These are phyloP conservation scores for Boleophthalmus pectinirostris DNA, from an alignment of 2,113 vertebrate genomes.

Conservation along the genomic window DNA sequence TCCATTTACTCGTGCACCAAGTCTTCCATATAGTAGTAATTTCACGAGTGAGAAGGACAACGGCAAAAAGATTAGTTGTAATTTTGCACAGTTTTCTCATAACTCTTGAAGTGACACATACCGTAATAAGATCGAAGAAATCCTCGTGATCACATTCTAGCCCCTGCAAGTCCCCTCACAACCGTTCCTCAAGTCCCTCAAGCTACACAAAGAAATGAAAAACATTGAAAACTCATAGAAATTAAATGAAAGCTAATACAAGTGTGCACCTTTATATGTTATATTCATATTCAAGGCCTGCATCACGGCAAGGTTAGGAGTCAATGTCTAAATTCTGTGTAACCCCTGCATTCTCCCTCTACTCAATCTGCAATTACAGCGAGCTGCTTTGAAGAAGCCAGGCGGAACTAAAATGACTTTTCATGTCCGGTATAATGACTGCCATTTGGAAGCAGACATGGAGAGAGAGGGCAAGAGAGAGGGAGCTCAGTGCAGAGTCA, in stretches of 20 bases:
- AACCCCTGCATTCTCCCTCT: slow-evolving; percentile 61
- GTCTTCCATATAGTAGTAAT: slow-evolving; percentile 62
- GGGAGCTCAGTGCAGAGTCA: slow-evolving; percentile 39
- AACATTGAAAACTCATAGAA: background rate
- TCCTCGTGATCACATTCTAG: slow-evolving; percentile 7
- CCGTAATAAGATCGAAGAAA: slow-evolving; percentile 34
- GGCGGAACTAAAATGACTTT: slow-evolving; percentile 80
- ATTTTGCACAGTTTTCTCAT: slow-evolving; percentile 52
- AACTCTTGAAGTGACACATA: slow-evolving; percentile 43
- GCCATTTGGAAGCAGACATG: slow-evolving; percentile 73
- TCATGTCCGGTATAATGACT: slow-evolving; percentile 78
- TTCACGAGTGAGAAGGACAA: slow-evolving; percentile 71
- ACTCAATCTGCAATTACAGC: slow-evolving; percentile 76
- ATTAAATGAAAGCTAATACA: slow-evolving; percentile 14
- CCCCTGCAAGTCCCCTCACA: slow-evolving; percentile 10
- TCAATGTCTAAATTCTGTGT: slow-evolving; percentile 69
- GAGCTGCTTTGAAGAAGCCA: slow-evolving; percentile 77
- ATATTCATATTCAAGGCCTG: slow-evolving; percentile 37
- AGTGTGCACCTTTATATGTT: slow-evolving; percentile 15
- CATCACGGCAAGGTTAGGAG: slow-evolving; percentile 63
- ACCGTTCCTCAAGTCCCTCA: background rate
- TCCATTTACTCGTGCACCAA: slow-evolving; percentile 61
- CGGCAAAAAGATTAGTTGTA: slow-evolving; percentile 62
- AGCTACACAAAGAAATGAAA: background rate
- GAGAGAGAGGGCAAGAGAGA: slow-evolving; percentile 58